Base-by-base conservation (phyloP, 2,888 invertebrate species). In the Schrankia costaestrigalis region DNA sequence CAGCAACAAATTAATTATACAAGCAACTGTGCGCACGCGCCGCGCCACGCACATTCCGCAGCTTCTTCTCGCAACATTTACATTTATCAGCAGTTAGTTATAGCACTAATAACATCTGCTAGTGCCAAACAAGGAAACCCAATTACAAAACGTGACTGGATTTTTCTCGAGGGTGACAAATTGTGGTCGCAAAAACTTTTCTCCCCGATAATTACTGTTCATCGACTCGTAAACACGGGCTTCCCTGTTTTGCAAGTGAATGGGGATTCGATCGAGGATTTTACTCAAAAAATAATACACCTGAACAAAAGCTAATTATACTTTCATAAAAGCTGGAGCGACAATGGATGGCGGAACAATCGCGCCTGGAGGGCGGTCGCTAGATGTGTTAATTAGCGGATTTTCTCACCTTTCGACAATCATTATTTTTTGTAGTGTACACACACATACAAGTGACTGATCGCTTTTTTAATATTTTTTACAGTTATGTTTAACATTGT, bases 251-350 rank as follows among this genome's bases (percentile, higher is more conserved):
- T 77, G 74, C 78, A 75, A 78, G 53, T 73, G 79, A 80, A 80
- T 77, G 56, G 71, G 60, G 58, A 43, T 41, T 49, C 51, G 56
- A 56, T 56, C 41, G 34, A 38, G 57, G 60, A 70, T 68, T 68
- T 61, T 41, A 52, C 63, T 67, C 51, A 71, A 75, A 79, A 78
- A 82, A 78, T 72, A 74, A 72, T 75, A 62, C 66, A 64, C 63
- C 66, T 70, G 78, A 78, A 84, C 79, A 82, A 82, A 77, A 70
- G 77, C 69, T 85, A 85, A 85, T 85, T 85, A 86, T 75, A 70
- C 65, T 71, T 75, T 67, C 68, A 74, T 70, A 70, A 66, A 64
- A 66, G 65, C 57, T 49, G 56, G 41, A 42, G 48, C 58, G 58
- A 79, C 82, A 79, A 80, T 75, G 65, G 72, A 39, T 56, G 54